Base-by-base conservation (phyloP, 2,113 vertebrate genomes). In the Bucco capensis region DNA sequence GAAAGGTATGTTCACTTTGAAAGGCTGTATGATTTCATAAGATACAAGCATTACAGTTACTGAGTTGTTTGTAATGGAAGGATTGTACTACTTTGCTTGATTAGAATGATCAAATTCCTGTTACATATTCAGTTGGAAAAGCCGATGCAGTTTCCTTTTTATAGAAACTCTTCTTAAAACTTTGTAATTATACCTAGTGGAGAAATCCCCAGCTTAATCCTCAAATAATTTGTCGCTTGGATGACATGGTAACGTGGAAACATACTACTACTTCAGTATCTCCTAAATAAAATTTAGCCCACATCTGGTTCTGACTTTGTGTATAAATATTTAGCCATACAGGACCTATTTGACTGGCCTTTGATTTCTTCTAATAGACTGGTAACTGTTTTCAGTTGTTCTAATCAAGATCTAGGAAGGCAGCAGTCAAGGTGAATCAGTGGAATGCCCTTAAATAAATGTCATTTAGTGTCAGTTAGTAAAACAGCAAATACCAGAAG, bases 1-100 rank as follows among this genome's bases (percentile, higher is more conserved):
- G 91, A 98, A 35, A 97, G 98, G 99, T 99, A 98, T 96, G 92
- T 81, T 75, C 37, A 49, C 31, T 91, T 67, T 28, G 22, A 80
- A 89, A 40, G 10, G 37, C 6, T 49, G 42, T 85, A 35, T 5
- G 24, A 51, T 38, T 89, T 83, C 8, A 30, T 46, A 35, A 50
- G 23, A 53, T 42, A 4, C 0, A 85, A 61, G 7, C 16, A 21
- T 57, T 70, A 44, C 28, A 35, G 33, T 73, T 13, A 44, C 12
- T 44, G n/a, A 81, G 14, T 74, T 69, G 15, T 53, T 21, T 84
- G 2, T 91, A 66, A 44, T 2, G 1, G 31, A 31, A 62, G 50
- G 40, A 53, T 44, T 75, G 27, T 47, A 37, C 11, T 35, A 35
- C 12, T 69, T 83, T 4, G 9, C 14, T 57, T 35, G 9, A 38